These are phyloP conservation scores for Vidua macroura DNA, from an alignment of 2,113 vertebrate genomes.

Conservation along the genomic window DNA sequence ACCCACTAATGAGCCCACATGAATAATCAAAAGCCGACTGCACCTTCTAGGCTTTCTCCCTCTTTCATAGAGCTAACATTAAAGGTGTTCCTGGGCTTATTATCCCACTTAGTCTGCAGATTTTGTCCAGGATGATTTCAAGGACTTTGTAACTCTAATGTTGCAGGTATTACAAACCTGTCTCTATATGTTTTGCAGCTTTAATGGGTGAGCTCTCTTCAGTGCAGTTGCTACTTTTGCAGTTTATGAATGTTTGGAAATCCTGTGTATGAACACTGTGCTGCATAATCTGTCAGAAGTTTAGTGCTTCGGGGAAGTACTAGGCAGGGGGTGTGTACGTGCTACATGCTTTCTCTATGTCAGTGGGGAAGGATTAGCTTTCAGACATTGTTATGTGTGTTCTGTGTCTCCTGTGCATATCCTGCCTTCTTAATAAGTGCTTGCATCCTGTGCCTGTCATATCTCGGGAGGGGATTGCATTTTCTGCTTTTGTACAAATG, in stretches of 20 bases:
- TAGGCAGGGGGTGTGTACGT: not conserved
- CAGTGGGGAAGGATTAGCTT: not conserved
- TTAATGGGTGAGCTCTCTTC: not conserved
- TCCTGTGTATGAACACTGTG: not conserved
- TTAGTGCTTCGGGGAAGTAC: not conserved
- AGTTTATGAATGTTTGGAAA: not conserved
- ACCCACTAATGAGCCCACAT: not conserved
- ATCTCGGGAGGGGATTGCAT: fast-evolving
- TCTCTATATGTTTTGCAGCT: not conserved
- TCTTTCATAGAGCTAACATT: not conserved
- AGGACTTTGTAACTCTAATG: not conserved
- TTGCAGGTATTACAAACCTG: not conserved
- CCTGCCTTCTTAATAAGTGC: not conserved
- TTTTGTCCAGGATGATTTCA: not conserved
- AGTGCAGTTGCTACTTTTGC: not conserved
- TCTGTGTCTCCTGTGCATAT: not conserved
- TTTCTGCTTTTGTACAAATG: not conserved
- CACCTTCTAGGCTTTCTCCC: not conserved
- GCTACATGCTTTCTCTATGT: fast-evolving
- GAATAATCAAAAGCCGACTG: not conserved
- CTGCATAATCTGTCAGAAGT: not conserved
- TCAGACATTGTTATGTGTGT: not conserved
- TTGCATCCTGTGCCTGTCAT: not conserved
- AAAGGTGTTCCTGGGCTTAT: not conserved
- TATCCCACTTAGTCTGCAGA: not conserved